Evolutionary conservation across 2,797 vertebrate species (phyloP).

Genomic region (Balearica regulorum): DNA sequence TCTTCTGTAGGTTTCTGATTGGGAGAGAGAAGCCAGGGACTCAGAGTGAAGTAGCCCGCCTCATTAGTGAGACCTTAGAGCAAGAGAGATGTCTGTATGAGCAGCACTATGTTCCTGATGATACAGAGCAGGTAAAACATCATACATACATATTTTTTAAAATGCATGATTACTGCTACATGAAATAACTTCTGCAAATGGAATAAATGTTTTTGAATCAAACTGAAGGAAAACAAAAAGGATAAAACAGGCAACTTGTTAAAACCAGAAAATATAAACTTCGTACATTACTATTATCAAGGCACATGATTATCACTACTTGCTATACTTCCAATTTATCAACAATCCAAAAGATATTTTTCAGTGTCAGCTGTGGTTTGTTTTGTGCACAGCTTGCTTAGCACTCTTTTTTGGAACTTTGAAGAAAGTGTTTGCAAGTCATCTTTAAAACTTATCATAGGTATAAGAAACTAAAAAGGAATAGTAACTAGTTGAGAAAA

Average conservation of each 20-base stretch:
- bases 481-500: not conserved
- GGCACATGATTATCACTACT: not conserved
- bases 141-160: not conserved
- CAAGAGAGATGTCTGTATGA: conserved; percentile 87
- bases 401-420: not conserved
- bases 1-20: conserved; percentile 83
- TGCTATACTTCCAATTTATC: not conserved
- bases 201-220: not conserved
- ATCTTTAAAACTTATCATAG: not conserved
- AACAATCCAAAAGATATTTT: not conserved
- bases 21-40: conserved; percentile 90
- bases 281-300: not conserved
- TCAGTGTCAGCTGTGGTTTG: not conserved
- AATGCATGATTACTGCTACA: not conserved
- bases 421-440: not conserved
- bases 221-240: not conserved
- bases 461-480: not conserved
- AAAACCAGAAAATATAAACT: not conserved
- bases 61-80: conserved; percentile 92
- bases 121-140: conserved; percentile 70
- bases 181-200: not conserved
- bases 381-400: not conserved
- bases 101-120: conserved; percentile 82
- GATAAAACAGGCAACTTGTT: not conserved
- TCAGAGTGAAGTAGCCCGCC: conserved; percentile 90